phyloP scores from a whole-genome alignment of 2,797 vertebrate genomes.

The Anguilla obscura region DNA sequence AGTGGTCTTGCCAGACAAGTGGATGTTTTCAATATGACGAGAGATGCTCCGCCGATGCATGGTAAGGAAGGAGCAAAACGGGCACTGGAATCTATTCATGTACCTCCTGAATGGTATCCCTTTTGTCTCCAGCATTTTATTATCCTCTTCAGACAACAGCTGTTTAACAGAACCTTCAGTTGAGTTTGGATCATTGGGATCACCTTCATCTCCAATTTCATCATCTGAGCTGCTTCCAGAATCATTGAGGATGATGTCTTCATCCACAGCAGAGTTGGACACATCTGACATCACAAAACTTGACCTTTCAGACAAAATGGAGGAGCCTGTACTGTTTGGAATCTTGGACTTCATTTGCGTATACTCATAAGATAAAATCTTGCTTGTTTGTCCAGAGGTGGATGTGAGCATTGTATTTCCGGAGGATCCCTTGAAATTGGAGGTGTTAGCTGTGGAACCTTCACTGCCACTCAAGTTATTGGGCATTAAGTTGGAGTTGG shows the following conservation, averaged over 20 bases:
- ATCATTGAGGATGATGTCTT: slow-evolving; percentile 83
- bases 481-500: slow-evolving; percentile 75
- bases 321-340: slow-evolving; percentile 83
- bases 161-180: slow-evolving; percentile 85
- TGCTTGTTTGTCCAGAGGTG: slow-evolving; percentile 69
- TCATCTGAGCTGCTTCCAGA: slow-evolving; percentile 90
- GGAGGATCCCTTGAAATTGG: slow-evolving; percentile 67
- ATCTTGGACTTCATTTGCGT: slow-evolving; percentile 83
- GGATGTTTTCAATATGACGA: slow-evolving; percentile 97
- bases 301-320: slow-evolving; percentile 87
- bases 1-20: slow-evolving; percentile 92
- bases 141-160: slow-evolving; percentile 90
- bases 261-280: slow-evolving; percentile 76
- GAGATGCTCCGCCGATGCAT: slow-evolving; percentile 97
- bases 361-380: slow-evolving; percentile 83
- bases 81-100: slow-evolving; percentile 97
- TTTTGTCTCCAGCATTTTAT: slow-evolving; percentile 94
- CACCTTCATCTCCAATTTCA: slow-evolving; percentile 88
- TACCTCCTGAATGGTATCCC: slow-evolving; percentile 94
- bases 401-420: slow-evolving; percentile 73
- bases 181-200: slow-evolving; percentile 84
- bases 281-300: slow-evolving; percentile 80
- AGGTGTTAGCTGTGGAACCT: slow-evolving; percentile 63
- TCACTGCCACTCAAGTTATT: slow-evolving; percentile 74
- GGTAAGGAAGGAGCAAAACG: slow-evolving; percentile 96